Conservation (phyloP, 1,140 invertebrate species). For the Calliphora vicina region DNA sequence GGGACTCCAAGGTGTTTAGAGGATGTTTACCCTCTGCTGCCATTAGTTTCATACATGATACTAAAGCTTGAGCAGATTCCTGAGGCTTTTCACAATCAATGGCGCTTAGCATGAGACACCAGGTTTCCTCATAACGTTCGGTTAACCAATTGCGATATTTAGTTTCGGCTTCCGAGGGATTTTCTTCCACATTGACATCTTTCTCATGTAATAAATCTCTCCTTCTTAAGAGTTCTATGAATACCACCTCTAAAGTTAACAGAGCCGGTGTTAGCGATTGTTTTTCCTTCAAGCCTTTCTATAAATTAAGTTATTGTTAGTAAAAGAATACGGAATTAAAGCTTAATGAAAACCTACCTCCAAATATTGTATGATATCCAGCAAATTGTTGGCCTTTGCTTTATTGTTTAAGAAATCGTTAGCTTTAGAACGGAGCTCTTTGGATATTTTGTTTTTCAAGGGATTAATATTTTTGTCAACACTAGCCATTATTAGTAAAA, state of each 20-base stretch:
- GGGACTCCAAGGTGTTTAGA: conserved; percentile 56
- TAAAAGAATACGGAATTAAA: not conserved
- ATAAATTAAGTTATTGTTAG: conserved; percentile 24
- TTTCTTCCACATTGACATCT: conserved; percentile 62
- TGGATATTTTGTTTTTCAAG: conserved; percentile 37
- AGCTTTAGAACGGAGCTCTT: conserved; percentile 69
- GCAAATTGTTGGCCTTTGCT: conserved; percentile 70
- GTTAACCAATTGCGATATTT: conserved; percentile 70
- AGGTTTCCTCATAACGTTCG: conserved; percentile 70
- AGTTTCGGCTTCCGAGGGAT: conserved; percentile 64
- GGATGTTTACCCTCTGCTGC: conserved; percentile 71
- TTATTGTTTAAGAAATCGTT: conserved; percentile 72
- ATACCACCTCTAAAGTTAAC: conserved; percentile 74
- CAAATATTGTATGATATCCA: conserved; percentile 72
- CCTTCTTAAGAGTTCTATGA: conserved; percentile 71
- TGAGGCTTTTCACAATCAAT: conserved; percentile 65
- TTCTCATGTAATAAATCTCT: conserved; percentile 65
- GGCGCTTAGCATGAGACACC: conserved; percentile 65
- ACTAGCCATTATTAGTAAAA: not conserved
- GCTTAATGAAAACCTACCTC: conserved; percentile 60
- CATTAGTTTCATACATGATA: conserved; percentile 73
- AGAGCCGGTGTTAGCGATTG: conserved; percentile 65
- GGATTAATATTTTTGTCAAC: not conserved
- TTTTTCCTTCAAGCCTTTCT: conserved; percentile 66
- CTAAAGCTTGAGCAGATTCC: conserved; percentile 71